Percentiles rank a stretch among this genome's conserved stretches.
phyloP scores from a whole-genome alignment of 2,888 invertebrate genomes.

The Spialia ferax region DNA sequence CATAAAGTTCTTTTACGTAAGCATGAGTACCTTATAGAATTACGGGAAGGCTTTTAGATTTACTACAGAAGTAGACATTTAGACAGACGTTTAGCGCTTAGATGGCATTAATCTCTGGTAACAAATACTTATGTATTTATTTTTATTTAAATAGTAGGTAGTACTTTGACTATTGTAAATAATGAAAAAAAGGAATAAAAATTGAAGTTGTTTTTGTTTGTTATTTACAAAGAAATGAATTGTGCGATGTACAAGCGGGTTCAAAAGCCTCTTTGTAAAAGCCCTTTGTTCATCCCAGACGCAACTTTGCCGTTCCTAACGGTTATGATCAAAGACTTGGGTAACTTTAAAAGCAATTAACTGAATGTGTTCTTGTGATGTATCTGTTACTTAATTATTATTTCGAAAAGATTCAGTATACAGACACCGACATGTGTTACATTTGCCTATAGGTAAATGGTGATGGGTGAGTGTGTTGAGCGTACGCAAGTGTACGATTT shows the following conservation, averaged over 20 bases:
- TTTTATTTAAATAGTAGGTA: not conserved
- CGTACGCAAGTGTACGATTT: too few relatives aligned
- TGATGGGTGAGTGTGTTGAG: too few relatives aligned
- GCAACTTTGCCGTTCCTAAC: conserved; percentile 8
- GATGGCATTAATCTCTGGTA: too few relatives aligned
- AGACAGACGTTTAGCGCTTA: too few relatives aligned
- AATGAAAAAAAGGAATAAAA: not conserved
- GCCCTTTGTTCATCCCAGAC: conserved; percentile 25
- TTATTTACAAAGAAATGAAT: conserved; percentile 8
- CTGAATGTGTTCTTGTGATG: not conserved
- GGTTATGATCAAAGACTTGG: conserved; percentile 24
- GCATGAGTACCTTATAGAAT: too few relatives aligned
- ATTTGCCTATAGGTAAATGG: too few relatives aligned
- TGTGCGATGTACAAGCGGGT: conserved; percentile 13
- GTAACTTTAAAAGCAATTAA: conserved; percentile 17
- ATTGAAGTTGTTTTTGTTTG: not conserved
- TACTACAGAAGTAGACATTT: too few relatives aligned
- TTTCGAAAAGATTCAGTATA: not conserved
- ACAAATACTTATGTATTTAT: not conserved
- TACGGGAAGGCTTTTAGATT: too few relatives aligned
- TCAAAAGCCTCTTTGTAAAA: conserved; percentile 28
- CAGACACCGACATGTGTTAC: too few relatives aligned
- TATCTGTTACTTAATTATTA: not conserved
- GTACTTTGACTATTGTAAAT: not conserved
- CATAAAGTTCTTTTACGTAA: not conserved